These are phyloP conservation scores for Helicoverpa armigera DNA, from an alignment of 1,140 invertebrate genomes.

Conservation along the genomic window DNA sequence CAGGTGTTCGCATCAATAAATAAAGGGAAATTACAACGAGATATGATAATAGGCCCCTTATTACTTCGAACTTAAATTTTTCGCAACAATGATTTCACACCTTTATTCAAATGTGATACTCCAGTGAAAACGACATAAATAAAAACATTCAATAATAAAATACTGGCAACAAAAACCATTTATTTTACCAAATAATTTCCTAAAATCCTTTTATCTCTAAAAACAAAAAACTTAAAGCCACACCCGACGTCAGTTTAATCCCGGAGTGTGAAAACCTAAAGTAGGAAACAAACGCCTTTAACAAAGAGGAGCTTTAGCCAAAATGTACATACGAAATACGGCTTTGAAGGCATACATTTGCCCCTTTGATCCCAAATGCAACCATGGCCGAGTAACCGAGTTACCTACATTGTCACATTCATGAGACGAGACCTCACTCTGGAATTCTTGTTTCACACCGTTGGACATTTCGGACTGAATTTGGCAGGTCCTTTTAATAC, in stretches of 20 bases:
- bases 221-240: not conserved
- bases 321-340: conserved; percentile 25
- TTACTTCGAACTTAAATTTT: too few relatives aligned
- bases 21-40: not conserved
- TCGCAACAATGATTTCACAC: too few relatives aligned
- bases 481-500: not conserved
- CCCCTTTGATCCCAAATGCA: conserved; percentile 24
- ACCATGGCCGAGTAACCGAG: conserved; percentile 19
- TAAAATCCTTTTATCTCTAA: not conserved
- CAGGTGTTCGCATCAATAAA: not conserved
- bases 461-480: not conserved
- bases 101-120: too few relatives aligned
- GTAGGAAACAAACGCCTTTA: conserved; percentile 7
- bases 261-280: conserved; percentile 16
- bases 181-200: not conserved
- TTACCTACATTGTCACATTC: conserved; percentile 3
- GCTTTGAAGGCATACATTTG: conserved; percentile 7
- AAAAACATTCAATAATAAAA: too few relatives aligned
- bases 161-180: too few relatives aligned
- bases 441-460: not conserved
- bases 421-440: not conserved
- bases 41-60: not conserved
- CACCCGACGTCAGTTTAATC: conserved; percentile 19
- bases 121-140: too few relatives aligned
- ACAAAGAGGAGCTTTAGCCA: conserved; percentile 18